phyloP scores from a whole-genome alignment of 2,888 invertebrate species.

The Petrolisthes cinctipes region DNA sequence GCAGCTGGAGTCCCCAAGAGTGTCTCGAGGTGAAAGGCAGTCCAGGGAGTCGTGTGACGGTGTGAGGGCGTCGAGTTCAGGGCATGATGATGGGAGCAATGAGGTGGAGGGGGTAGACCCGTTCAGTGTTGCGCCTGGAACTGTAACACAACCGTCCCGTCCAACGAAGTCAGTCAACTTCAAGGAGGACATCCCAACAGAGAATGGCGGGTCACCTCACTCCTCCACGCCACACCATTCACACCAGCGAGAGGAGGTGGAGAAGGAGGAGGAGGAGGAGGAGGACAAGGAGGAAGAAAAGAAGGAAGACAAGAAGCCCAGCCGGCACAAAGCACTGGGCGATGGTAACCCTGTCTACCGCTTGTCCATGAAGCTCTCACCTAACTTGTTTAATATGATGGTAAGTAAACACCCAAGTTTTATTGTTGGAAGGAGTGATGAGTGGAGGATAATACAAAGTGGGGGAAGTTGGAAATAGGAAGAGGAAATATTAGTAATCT shows the following conservation, averaged over 20 bases:
- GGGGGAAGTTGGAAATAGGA: background rate
- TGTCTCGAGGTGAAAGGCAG: background rate
- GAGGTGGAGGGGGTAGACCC: slow-evolving; percentile 46
- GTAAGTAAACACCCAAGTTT: slow-evolving; percentile 29
- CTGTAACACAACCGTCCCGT: background rate
- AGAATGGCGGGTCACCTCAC: background rate
- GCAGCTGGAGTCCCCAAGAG: no score
- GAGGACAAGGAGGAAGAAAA: background rate
- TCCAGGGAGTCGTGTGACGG: background rate
- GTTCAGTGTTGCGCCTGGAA: slow-evolving; percentile 17
- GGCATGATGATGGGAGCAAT: background rate
- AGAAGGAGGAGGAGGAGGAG: slow-evolving; percentile 14
- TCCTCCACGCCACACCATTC: background rate
- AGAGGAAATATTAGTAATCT: background rate
- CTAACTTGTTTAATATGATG: slow-evolving; percentile 47
- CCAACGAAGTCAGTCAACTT: slow-evolving; percentile 39
- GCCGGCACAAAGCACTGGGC: slow-evolving; percentile 31
- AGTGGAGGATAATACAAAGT: background rate
- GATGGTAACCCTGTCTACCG: slow-evolving; percentile 54
- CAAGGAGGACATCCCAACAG: slow-evolving; percentile 8
- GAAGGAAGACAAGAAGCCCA: background rate
- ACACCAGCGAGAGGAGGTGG: background rate
- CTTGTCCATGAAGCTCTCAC: slow-evolving; percentile 50
- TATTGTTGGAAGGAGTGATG: background rate
- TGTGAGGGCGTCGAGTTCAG: background rate